Evolutionary conservation across 2,888 invertebrate species (phyloP), one percentile per base, ranked within the genome.

Genomic region (Noctua janthina): DNA sequence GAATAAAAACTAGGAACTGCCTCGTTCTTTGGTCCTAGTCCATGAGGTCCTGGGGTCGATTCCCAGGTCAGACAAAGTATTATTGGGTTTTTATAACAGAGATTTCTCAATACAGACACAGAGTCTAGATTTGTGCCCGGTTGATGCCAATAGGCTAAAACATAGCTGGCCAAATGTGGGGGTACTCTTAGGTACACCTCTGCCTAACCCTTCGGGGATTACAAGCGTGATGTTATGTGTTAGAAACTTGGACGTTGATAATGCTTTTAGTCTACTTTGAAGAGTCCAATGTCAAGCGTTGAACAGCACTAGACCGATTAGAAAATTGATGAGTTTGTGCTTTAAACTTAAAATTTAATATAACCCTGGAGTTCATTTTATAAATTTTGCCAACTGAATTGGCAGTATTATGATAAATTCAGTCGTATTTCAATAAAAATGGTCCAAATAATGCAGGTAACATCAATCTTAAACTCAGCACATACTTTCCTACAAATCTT

Each of bases 381-480:
- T 6, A 29, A 1, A 15, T 11, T 17, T 46, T 6, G 10, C 15
- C 7, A 2, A 49, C 23, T 29, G 17, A 29, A 75, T 23, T 20
- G 2, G 7, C 7, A 23, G 0, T 6, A 43, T 43, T 15, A 29
- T 7, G 3, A 54, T 11, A 2, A 54, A 23, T 59, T 59, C 4
- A 56, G 35, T 51, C 13, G 5, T 13, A 8, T 49, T 17, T 74
- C 54, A 46, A 54, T 35, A 54, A 6, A 66, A 77, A 20, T 7
- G 10, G 3, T 71, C 49, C 66, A 39, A 49, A 67, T 39, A 70
- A 10, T 29, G 23, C 23, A 49, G 29, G 15, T 20, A 46, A 5
- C 81, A 80, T 81, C 17, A 59, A 80, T 80, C 66, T 20, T 67
- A 17, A 56, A 51, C 54, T 71, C 49, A 29, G 6, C 39, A 49